phyloP scores from a whole-genome alignment of 2,888 invertebrate species.

The Calameuta filiformis region DNA sequence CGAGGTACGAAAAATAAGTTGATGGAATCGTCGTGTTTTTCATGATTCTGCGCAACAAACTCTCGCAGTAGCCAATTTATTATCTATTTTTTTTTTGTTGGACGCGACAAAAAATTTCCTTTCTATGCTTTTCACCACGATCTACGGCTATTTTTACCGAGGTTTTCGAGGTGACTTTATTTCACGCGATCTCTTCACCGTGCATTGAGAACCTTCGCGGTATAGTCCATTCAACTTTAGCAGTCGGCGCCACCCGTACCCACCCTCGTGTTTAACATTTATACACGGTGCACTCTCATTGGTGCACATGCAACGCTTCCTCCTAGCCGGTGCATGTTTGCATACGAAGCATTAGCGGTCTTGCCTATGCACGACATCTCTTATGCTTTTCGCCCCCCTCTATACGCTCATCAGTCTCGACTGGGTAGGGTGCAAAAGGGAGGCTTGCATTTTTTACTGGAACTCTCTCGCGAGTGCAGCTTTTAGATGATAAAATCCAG shows the following conservation, averaged over 20 bases:
- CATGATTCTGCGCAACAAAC: background rate
- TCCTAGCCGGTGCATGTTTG: constrained; percentile 13
- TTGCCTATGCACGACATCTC: constrained; percentile 26
- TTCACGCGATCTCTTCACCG: background rate
- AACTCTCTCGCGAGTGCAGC: background rate
- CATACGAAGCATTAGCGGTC: constrained; percentile 20
- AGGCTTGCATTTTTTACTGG: background rate
- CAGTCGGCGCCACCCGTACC: constrained; percentile 13
- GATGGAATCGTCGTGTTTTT: background rate
- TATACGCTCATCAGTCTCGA: background rate
- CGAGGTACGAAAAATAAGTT: background rate
- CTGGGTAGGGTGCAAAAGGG: background rate
- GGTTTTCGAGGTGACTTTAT: background rate
- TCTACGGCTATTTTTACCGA: background rate
- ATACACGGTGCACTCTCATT: background rate
- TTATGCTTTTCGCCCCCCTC: background rate
- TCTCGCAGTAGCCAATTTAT: background rate
- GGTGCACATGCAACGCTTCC: background rate
- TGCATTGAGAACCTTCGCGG: constrained; percentile 27
- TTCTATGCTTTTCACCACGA: background rate
- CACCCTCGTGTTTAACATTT: constrained; percentile 21
- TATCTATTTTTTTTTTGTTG: no score
- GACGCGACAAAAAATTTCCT: no score
- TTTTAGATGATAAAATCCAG: background rate
- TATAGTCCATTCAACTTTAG: constrained; percentile 24